Base-by-base conservation (phyloP, 1,140 invertebrate species). In the Drosophila kurseongensis region DNA sequence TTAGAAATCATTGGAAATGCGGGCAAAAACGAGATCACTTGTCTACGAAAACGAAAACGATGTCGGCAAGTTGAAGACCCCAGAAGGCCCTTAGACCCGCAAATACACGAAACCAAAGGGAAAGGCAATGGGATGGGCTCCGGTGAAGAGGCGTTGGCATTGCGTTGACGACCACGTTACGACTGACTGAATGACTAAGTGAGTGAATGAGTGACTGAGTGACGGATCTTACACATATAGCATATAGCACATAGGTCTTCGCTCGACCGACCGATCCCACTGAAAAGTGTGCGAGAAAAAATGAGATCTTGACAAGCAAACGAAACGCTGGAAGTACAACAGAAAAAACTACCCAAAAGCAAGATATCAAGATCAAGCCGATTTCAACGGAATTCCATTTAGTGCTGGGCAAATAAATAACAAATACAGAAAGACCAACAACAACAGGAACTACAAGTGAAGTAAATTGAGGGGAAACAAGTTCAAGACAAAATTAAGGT, bases 341-440 rank as follows among this genome's bases (percentile, higher is more conserved):
- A 45, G 18, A 66, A 54, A 66, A 55, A 44, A 41, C 29, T 41
- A 41, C 38, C 48, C 41, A 16, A 73, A 44, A 63, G 51, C 50
- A 65, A 75, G 71, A 65, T 75, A 75, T 75, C 72, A 75, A 75
- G 72, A 75, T 75, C 51, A 75, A 75, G 71, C 69, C 72, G 71
- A 75, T 75, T 68, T 75, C 72, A 65, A 75, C 44, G 47, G 71
- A 75, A 75, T 65, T 73, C 40, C 72, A 56, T 75, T 75, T 75
- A 51, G 72, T 63, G 72, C 71, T 55, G 68, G 72, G 23, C 27
- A 75, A 75, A 75, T 74, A 75, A 74, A 73, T 61, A 71, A 58
- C 51, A 74, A 45, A 67, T 57, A 57, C 52, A 27, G 27, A 63
- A 58, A 50, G 16, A 66, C n/a, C 63, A 68, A 23, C 23, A 41